These are phyloP conservation scores for Cisticola juncidis DNA, from an alignment of 2,113 vertebrate genomes.

Conservation along the genomic window DNA sequence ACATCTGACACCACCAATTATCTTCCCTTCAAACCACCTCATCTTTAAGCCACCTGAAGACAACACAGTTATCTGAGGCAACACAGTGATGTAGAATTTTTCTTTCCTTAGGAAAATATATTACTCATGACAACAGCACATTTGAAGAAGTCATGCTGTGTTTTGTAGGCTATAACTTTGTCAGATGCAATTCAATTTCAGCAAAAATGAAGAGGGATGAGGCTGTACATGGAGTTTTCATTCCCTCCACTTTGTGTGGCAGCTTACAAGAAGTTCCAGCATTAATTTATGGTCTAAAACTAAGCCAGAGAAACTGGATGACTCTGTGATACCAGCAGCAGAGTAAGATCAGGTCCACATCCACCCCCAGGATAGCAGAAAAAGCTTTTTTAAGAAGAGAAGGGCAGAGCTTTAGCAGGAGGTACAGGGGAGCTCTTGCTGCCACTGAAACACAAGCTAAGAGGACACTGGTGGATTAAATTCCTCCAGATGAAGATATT, in stretches of 20 bases:
- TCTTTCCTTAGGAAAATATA: neutral
- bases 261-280: neutral
- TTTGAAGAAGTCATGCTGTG: neutral
- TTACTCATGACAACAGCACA: rapidly evolving
- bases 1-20: neutral
- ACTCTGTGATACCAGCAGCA: neutral
- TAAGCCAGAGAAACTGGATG: neutral
- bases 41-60: neutral
- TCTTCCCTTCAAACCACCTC: neutral
- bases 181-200: neutral
- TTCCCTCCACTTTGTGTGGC: neutral
- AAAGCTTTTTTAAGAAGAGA: neutral
- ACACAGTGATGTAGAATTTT: rapidly evolving
- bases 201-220: neutral
- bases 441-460: neutral
- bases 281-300: neutral
- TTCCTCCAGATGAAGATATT: rapidly evolving
- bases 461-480: neutral
- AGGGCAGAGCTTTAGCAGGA: neutral
- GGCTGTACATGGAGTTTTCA: neutral
- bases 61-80: neutral
- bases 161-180: neutral
- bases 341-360: neutral
- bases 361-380: neutral
- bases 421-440: neutral